These are phyloP conservation scores for Biston betularia DNA, from an alignment of 2,888 invertebrate species.

Conservation along the genomic window DNA sequence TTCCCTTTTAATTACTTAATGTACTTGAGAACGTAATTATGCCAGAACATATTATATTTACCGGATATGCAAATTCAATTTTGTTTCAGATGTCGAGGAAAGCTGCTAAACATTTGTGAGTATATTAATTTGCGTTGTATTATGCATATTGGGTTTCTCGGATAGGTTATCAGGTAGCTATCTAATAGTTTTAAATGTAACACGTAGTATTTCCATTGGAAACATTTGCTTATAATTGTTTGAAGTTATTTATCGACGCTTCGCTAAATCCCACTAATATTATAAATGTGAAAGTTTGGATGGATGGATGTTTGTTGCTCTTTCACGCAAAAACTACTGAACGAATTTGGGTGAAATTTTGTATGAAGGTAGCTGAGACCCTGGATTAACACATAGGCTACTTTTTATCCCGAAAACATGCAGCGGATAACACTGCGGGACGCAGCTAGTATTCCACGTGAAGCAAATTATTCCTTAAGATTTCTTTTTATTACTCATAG, in stretches of 20 bases:
- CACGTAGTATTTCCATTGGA: constrained; percentile 4
- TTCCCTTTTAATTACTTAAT: constrained; percentile 27
- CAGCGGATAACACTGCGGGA: no score
- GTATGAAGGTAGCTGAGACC: no score
- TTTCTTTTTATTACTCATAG: no score
- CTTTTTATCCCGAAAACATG: no score
- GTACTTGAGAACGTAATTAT: constrained; percentile 15
- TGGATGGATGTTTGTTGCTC: no score
- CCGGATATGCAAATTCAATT: constrained; percentile 39
- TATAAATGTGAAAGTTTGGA: no score
- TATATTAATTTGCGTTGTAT: constrained; percentile 17
- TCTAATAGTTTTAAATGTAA: constrained; percentile 17
- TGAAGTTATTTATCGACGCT: constrained; percentile 14
- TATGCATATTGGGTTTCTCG: constrained; percentile 26
- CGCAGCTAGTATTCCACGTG: no score
- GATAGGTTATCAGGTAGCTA: constrained; percentile 32
- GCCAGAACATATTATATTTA: constrained; percentile 19
- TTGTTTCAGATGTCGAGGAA: constrained; percentile 24
- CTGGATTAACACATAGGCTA: no score
- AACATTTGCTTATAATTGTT: constrained; percentile 13
- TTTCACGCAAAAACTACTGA: no score
- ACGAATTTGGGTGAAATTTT: no score
- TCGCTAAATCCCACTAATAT: no score
- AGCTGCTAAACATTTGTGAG: constrained; percentile 27
- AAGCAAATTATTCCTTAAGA: no score